Percentiles rank a stretch among this genome's conserved stretches.
These are phyloP conservation scores for Semotilus atromaculatus DNA, from an alignment of 2,797 vertebrate genomes.

Conservation along the genomic window DNA sequence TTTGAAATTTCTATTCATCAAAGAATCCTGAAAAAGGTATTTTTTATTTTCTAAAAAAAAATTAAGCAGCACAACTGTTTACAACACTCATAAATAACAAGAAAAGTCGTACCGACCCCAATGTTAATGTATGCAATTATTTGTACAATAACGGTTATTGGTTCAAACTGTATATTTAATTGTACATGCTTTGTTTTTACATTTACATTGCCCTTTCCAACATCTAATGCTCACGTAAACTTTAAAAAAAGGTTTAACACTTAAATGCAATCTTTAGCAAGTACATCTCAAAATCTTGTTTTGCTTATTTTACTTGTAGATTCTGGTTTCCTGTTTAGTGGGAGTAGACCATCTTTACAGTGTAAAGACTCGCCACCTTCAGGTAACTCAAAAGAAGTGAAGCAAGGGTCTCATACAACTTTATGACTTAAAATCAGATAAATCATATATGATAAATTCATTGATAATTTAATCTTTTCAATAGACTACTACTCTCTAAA, in stretches of 20 bases:
- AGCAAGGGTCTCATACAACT: neutral
- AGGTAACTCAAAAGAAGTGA: constrained; percentile 74
- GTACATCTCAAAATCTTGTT: constrained; percentile 1
- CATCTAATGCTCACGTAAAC: neutral
- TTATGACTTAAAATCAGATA: neutral
- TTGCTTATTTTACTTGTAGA: constrained; percentile 73
- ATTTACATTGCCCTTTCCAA: too few relatives aligned
- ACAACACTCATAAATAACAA: neutral
- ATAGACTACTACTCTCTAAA: constrained; percentile 90
- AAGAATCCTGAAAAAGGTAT: neutral
- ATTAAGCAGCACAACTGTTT: neutral
- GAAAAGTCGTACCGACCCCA: too few relatives aligned
- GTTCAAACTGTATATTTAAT: too few relatives aligned
- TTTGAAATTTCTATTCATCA: neutral
- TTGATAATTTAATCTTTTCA: neutral
- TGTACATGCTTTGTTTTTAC: too few relatives aligned
- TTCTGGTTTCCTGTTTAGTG: constrained; percentile 95
- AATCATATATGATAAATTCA: neutral
- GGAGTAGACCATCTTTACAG: constrained; percentile 86
- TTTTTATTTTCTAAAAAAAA: neutral
- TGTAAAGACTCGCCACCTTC: constrained; percentile 84
- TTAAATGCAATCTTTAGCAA: neutral
- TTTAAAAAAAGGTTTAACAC: neutral
- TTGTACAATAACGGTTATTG: too few relatives aligned
- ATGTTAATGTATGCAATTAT: too few relatives aligned